Conservation (phyloP, 2,888 invertebrate species). For the Venusia cambrica region DNA sequence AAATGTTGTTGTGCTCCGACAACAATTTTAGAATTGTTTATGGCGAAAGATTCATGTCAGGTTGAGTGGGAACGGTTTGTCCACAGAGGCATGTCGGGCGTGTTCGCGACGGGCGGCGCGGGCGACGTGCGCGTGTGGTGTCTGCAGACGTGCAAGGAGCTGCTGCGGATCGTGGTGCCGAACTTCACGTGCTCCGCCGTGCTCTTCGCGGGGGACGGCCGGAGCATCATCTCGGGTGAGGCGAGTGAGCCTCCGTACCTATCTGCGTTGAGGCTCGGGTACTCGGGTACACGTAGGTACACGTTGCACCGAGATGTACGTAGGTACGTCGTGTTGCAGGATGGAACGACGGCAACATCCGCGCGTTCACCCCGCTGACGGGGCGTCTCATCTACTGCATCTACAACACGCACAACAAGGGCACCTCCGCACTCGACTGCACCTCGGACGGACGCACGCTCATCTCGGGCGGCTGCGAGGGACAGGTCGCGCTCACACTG, state of each 20-base stretch:
- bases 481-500: constrained; percentile 89
- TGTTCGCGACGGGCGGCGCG: constrained; percentile 93
- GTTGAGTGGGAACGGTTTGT: too few relatives aligned
- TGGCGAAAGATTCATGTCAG: too few relatives aligned
- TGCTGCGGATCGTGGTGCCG: constrained; percentile 91
- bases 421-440: constrained; percentile 90
- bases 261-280: too few relatives aligned
- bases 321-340: too few relatives aligned
- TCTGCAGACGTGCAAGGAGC: constrained; percentile 86
- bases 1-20: too few relatives aligned
- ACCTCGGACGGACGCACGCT: constrained; percentile 86
- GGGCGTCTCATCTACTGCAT: constrained; percentile 91
- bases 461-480: constrained; percentile 95
- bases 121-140: constrained; percentile 95
- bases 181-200: constrained; percentile 92
- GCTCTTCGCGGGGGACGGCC: constrained; percentile 89
- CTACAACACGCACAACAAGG: constrained; percentile 93
- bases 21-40: too few relatives aligned
- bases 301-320: too few relatives aligned
- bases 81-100: constrained; percentile 89
- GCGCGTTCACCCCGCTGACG: constrained; percentile 90
- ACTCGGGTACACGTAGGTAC: too few relatives aligned
- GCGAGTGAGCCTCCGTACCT: too few relatives aligned
- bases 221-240: constrained; percentile 89
- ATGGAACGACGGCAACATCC: constrained; percentile 92